These are phyloP conservation scores for Periparus ater DNA, from an alignment of 2,797 vertebrate genomes.

Conservation along the genomic window DNA sequence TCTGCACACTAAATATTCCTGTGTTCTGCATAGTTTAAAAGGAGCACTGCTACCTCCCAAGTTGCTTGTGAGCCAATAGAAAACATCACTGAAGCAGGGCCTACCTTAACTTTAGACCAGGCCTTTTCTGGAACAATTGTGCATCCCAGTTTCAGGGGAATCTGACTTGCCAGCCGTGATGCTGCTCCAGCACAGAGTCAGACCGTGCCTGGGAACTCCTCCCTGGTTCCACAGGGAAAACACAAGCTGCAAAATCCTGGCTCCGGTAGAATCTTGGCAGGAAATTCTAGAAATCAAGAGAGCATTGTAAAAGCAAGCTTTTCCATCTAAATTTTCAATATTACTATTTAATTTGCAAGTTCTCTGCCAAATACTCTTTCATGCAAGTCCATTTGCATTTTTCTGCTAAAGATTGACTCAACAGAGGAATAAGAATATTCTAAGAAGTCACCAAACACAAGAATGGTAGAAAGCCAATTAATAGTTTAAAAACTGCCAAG, in stretches of 20 bases:
- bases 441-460: not conserved
- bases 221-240: not conserved
- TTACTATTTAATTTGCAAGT: not conserved
- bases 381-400: not conserved
- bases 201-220: not conserved
- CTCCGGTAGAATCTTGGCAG: not conserved
- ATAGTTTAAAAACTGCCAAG: not conserved
- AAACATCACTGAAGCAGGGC: not conserved
- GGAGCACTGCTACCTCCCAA: not conserved
- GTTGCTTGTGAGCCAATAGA: not conserved
- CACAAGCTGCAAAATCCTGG: not conserved
- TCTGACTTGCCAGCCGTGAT: not conserved
- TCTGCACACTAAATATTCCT: not conserved
- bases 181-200: accelerated
- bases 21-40: not conserved
- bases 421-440: not conserved
- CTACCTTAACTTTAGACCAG: not conserved
- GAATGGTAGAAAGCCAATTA: not conserved
- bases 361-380: not conserved
- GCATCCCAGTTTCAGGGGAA: not conserved
- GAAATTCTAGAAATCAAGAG: not conserved
- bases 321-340: not conserved
- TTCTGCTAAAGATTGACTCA: not conserved
- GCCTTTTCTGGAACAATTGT: not conserved
- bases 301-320: not conserved